Evolutionary conservation across 2,888 invertebrate genomes (phyloP).

Genomic region (Synanthedon andrenaeformis): DNA sequence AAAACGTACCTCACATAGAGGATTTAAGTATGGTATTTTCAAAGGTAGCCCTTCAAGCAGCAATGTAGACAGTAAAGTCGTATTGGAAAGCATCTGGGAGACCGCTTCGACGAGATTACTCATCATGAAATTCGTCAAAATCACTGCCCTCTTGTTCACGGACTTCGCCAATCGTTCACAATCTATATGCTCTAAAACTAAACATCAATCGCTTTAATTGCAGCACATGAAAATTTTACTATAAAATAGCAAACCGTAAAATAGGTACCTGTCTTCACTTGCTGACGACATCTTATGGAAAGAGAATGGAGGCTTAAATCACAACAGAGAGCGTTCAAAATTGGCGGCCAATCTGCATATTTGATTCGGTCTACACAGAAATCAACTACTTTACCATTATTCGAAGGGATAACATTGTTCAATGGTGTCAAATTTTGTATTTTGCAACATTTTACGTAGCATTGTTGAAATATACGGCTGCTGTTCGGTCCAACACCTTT

Average conservation of each 20-base stretch:
- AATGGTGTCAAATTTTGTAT: slow-evolving; percentile 57
- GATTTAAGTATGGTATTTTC: slow-evolving; percentile 74
- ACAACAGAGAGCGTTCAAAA: slow-evolving; percentile 77
- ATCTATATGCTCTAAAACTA: slow-evolving; percentile 65
- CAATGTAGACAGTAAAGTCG: slow-evolving; percentile 71
- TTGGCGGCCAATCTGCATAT: slow-evolving; percentile 81
- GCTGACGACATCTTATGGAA: slow-evolving; percentile 73
- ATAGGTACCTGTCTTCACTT: slow-evolving; percentile 42
- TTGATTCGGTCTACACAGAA: slow-evolving; percentile 81
- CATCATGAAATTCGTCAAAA: slow-evolving; percentile 78
- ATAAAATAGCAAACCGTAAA: background rate
- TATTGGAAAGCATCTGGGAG: slow-evolving; percentile 73
- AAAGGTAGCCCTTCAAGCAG: slow-evolving; percentile 80
- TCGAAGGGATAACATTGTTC: slow-evolving; percentile 46
- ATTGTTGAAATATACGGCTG: slow-evolving; percentile 61
- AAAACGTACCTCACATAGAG: slow-evolving; percentile 63
- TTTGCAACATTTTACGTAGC: slow-evolving; percentile 64
- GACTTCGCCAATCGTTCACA: slow-evolving; percentile 72
- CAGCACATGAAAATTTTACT: background rate
- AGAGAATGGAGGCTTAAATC: slow-evolving; percentile 79
- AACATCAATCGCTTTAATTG: background rate
- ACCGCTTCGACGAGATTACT: slow-evolving; percentile 75
- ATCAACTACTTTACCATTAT: slow-evolving; percentile 70
- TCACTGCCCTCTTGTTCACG: slow-evolving; percentile 72
- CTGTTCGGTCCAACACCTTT: slow-evolving; percentile 48